phyloP scores from a whole-genome alignment of 2,888 invertebrate genomes.

The Muschampia staudingeri region DNA sequence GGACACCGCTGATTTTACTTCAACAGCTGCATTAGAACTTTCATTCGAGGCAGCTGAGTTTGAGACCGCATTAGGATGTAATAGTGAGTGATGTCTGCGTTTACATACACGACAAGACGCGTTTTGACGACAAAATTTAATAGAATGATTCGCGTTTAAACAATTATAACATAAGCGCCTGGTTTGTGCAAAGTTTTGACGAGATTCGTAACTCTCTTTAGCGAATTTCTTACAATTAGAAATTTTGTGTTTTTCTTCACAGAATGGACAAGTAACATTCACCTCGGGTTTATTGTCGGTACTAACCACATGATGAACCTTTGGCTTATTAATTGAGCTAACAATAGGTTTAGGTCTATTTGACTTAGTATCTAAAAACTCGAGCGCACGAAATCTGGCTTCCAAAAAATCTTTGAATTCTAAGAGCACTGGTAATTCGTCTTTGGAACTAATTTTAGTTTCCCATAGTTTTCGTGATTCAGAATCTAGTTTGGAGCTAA shows the following conservation, averaged over 20 bases:
- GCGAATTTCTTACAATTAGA: not conserved
- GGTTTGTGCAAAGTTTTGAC: conserved; percentile 22
- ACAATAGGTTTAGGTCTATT: not conserved
- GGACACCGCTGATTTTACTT: conserved; percentile 2
- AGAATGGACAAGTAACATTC: not conserved
- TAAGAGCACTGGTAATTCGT: not conserved
- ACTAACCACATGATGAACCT: not conserved
- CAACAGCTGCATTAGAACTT: not conserved
- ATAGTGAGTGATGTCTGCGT: conserved; percentile 10
- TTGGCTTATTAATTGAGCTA: not conserved
- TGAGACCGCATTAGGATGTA: not conserved
- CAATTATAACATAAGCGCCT: conserved; percentile 24
- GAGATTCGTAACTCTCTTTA: conserved; percentile 14
- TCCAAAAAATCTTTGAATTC: not conserved
- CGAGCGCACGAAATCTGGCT: not conserved
- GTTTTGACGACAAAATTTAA: conserved; percentile 4
- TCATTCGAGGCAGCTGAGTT: conserved; percentile 2
- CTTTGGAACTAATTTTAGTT: not conserved
- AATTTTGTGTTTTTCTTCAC: conserved; percentile 3
- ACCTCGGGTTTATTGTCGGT: not conserved
- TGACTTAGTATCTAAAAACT: not conserved
- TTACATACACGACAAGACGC: not conserved
- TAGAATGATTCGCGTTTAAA: conserved; percentile 6
- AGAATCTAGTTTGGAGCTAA: conserved; percentile 2
- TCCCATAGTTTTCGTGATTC: not conserved